Evolutionary conservation across 2,797 vertebrate species (phyloP).

Genomic region (Lindbergichthys nudifrons): DNA sequence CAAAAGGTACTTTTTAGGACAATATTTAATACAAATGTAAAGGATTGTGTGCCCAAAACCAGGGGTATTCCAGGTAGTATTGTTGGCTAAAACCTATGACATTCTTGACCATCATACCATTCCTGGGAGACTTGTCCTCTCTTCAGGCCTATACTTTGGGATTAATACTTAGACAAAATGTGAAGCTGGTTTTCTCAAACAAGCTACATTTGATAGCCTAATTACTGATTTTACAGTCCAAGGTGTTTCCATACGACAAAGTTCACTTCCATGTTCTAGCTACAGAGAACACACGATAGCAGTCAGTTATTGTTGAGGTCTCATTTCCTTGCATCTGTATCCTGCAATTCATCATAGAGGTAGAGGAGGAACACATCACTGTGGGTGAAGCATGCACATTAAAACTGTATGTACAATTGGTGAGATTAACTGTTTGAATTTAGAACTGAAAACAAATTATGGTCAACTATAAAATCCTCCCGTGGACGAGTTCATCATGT

Average conservation of each 20-base stretch:
- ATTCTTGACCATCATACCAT: neutral
- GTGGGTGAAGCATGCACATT: neutral
- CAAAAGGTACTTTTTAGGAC: neutral
- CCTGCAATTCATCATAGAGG: neutral
- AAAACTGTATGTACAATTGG: neutral
- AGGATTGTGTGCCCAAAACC: neutral
- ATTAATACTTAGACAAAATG: neutral
- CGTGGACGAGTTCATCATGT: conserved; percentile 26
- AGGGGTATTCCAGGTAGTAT: too few species aligned
- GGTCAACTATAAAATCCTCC: conserved; percentile 15
- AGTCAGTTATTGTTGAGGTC: neutral
- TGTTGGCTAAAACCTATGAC: neutral
- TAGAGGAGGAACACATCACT: neutral
- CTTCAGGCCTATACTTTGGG: too few species aligned
- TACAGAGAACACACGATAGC: neutral
- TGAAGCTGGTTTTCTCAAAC: neutral
- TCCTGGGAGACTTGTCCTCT: too few species aligned
- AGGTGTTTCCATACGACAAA: neutral
- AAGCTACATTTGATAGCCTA: neutral
- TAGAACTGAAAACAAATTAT: conserved; percentile 23
- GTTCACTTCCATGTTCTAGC: neutral
- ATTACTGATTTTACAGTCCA: conserved; percentile 1
- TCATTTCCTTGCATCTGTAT: conserved; percentile 3
- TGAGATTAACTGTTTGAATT: conserved; percentile 19
- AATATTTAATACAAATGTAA: neutral